These are phyloP conservation scores for Alectoris magna DNA, from an alignment of 2,797 vertebrate species.

Conservation along the genomic window DNA sequence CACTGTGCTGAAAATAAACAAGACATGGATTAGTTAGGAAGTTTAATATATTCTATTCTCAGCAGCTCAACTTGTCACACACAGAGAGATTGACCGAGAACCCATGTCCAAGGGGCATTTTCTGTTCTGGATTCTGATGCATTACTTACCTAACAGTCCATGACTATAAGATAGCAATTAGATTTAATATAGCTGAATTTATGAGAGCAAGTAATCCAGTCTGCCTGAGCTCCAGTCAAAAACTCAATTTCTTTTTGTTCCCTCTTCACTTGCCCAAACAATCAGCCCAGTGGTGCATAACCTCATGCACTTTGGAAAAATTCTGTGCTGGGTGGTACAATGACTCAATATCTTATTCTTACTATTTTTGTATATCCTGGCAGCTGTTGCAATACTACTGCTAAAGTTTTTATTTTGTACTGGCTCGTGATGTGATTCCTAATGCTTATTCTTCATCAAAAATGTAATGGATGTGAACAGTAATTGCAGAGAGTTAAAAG, in stretches of 20 bases:
- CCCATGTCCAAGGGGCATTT: not conserved
- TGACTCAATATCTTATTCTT: constrained; percentile 10
- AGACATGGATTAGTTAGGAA: not conserved
- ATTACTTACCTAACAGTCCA: not conserved
- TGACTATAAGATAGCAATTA: constrained; percentile 17
- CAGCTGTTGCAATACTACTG: not conserved
- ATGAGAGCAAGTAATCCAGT: constrained; percentile 12
- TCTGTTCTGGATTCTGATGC: not conserved
- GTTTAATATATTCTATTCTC: not conserved
- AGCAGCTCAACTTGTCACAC: not conserved
- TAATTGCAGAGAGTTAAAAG: constrained; percentile 53
- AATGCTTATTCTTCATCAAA: constrained; percentile 51
- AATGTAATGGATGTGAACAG: constrained; percentile 34
- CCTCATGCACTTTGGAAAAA: constrained; percentile 27
- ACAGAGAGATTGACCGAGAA: not conserved
- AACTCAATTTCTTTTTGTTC: constrained; percentile 3
- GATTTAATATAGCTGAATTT: constrained; percentile 42
- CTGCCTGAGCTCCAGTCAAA: not conserved
- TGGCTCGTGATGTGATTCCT: constrained; percentile 33
- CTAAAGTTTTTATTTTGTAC: constrained; percentile 32
- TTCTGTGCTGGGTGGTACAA: not conserved
- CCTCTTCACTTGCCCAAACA: not conserved
- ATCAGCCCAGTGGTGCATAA: not conserved
- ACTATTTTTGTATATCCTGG: not conserved
- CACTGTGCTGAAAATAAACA: not conserved